Evolutionary conservation across 1,140 invertebrate genomes (phyloP).

Genomic region (Arion vulgaris): DNA sequence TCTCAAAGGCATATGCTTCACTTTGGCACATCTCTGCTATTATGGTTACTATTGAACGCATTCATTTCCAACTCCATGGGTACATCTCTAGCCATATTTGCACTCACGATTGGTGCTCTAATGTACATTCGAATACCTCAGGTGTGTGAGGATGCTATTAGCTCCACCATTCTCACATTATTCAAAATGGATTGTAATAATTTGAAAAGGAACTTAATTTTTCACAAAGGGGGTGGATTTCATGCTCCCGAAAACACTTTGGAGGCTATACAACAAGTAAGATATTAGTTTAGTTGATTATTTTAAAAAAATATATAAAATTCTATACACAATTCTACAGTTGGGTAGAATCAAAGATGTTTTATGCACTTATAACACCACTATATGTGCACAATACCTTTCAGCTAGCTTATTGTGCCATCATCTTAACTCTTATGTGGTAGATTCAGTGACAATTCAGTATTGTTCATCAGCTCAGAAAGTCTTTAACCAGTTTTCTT

Average conservation of each 20-base stretch:
- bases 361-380: no score
- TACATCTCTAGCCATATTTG: background rate
- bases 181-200: slow-evolving; percentile 6
- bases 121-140: slow-evolving; percentile 2
- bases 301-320: no score
- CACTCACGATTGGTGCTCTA: background rate
- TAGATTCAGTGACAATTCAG: no score
- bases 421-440: no score
- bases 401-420: no score
- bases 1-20: background rate
- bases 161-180: background rate
- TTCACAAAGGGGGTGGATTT: slow-evolving; percentile 32
- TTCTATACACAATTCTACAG: no score
- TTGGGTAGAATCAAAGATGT: no score
- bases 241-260: slow-evolving; percentile 38
- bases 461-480: no score
- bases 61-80: background rate
- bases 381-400: no score
- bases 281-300: background rate
- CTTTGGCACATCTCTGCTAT: slow-evolving; percentile 2
- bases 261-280: slow-evolving; percentile 31
- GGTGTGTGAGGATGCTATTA: background rate
- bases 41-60: slow-evolving; percentile 10
- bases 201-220: slow-evolving; percentile 22
- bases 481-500: no score